These are phyloP conservation scores for Carapus acus DNA, from an alignment of 2,797 vertebrate species.

Conservation along the genomic window DNA sequence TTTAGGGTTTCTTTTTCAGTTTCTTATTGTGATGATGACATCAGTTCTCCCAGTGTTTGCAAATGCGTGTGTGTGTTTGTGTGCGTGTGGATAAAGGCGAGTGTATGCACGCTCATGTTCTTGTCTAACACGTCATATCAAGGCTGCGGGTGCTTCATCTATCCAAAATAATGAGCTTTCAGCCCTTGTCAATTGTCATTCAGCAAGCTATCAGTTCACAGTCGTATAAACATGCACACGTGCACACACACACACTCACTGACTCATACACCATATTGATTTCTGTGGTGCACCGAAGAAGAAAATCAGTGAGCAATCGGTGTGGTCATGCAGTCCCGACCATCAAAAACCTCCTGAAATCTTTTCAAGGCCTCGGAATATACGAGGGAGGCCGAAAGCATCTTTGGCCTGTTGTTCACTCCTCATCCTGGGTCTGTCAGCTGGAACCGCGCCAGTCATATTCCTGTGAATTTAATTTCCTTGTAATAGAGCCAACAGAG, in stretches of 20 bases:
- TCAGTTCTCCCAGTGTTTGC: too few relatives aligned
- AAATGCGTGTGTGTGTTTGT: neutral
- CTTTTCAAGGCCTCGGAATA: too few relatives aligned
- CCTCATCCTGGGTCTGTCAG: too few relatives aligned
- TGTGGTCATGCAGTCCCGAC: neutral
- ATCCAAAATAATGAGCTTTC: slow-evolving; percentile 20
- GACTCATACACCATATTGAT: neutral
- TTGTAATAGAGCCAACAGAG: too few relatives aligned
- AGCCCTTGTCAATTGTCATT: slow-evolving; percentile 12
- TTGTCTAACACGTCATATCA: slow-evolving; percentile 1
- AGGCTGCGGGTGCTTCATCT: slow-evolving; percentile 8
- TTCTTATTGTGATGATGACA: too few relatives aligned
- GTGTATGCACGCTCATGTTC: neutral
- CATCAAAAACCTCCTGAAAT: neutral
- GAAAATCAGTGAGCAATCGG: neutral
- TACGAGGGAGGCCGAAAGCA: too few relatives aligned
- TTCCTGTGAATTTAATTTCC: too few relatives aligned
- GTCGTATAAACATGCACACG: slow-evolving; percentile 3
- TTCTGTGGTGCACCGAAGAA: slow-evolving; percentile 4
- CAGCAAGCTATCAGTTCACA: neutral
- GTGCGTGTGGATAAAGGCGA: too few relatives aligned
- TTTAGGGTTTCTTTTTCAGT: too few relatives aligned
- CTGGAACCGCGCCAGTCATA: too few relatives aligned
- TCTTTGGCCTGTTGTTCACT: too few relatives aligned
- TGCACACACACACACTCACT: slow-evolving; percentile 11